Percentiles rank a stretch among this genome's conserved stretches.
phyloP scores from a whole-genome alignment of 2,888 invertebrate genomes.

The Tenthredo mesomela region DNA sequence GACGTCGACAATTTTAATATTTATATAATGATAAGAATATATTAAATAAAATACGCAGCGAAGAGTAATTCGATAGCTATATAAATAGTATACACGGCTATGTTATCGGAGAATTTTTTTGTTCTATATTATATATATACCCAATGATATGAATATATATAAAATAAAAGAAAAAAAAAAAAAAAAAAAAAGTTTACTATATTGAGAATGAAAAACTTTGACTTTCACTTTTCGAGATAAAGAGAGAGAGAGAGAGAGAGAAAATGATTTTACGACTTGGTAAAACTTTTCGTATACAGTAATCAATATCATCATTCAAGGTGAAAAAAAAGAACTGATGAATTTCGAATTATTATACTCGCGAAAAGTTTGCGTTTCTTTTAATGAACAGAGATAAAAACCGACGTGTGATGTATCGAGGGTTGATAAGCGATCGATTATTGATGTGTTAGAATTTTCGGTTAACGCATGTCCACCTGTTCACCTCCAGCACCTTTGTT shows the following conservation, averaged over 20 bases:
- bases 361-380: background rate
- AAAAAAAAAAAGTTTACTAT: too few species aligned
- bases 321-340: background rate
- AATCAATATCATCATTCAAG: background rate
- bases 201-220: background rate
- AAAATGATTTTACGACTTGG: background rate
- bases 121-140: too few species aligned
- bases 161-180: too few species aligned
- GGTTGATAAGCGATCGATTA: background rate
- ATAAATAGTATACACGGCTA: background rate
- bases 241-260: background rate
- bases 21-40: background rate
- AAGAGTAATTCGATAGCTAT: constrained; percentile 14
- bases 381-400: background rate
- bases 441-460: background rate
- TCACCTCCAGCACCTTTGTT: background rate
- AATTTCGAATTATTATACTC: background rate
- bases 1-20: background rate
- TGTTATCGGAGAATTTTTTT: too few species aligned
- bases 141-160: too few species aligned
- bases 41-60: constrained; percentile 8
- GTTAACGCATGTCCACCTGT: background rate
- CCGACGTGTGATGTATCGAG: background rate
- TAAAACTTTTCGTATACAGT: background rate
- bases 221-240: background rate